Evolutionary conservation across 1,140 invertebrate species (phyloP).

Genomic region (Temnothorax nylanderi): DNA sequence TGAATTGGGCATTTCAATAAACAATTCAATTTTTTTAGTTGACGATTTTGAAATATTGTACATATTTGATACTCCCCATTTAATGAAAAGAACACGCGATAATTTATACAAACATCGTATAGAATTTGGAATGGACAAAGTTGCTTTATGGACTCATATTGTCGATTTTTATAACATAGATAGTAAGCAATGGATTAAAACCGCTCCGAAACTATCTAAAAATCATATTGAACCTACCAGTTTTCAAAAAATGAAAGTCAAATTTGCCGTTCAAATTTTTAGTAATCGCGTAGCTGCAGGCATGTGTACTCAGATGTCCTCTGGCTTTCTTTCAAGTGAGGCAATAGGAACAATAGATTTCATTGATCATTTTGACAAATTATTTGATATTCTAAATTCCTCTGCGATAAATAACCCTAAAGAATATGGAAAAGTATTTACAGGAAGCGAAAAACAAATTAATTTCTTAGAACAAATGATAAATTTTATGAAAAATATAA

Average conservation of each 20-base stretch:
- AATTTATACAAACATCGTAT: neutral
- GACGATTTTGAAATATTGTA: too few species aligned
- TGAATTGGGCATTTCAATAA: too few species aligned
- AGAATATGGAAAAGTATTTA: neutral
- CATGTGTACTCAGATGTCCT: neutral
- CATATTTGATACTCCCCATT: too few species aligned
- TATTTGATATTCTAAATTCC: constrained; percentile 8
- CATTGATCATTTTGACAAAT: neutral
- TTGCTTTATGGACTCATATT: neutral
- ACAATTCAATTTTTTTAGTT: too few species aligned
- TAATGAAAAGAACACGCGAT: too few species aligned
- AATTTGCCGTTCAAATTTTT: neutral
- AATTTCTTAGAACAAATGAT: neutral
- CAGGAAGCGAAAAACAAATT: neutral
- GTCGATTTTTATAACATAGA: neutral
- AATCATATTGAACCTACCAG: neutral
- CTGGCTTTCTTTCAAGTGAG: neutral
- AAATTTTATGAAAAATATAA: neutral
- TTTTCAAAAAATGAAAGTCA: constrained; percentile 14
- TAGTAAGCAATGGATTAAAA: neutral
- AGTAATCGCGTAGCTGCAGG: neutral
- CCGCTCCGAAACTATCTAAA: neutral
- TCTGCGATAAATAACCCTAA: neutral
- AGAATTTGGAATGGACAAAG: too few species aligned
- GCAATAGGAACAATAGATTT: constrained; percentile 8